These are phyloP conservation scores for Sebastes schlegelii DNA, from an alignment of 2,113 vertebrate species.

Conservation along the genomic window DNA sequence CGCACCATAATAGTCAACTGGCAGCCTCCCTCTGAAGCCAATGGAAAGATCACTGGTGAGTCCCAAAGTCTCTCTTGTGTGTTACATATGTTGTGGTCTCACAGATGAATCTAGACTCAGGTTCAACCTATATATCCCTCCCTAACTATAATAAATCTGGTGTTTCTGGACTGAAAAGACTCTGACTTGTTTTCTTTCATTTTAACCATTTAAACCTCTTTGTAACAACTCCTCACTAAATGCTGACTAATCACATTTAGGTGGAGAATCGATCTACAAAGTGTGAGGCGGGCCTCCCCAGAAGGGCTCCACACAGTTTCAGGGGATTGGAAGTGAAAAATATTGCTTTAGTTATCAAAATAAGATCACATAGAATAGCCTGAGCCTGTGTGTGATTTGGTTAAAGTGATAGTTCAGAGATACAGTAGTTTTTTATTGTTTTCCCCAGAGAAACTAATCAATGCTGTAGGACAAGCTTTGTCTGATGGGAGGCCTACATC, in stretches of 20 bases:
- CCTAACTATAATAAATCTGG: background rate
- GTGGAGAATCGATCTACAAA: background rate
- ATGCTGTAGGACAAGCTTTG: too few relatives aligned
- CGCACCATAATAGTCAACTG: constrained; percentile 98
- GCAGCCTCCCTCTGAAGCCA: constrained; percentile 98
- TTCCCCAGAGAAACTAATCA: too few relatives aligned
- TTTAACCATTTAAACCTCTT: background rate
- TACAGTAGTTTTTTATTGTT: too few relatives aligned
- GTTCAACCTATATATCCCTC: background rate
- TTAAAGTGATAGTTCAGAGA: too few relatives aligned
- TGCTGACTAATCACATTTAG: background rate
- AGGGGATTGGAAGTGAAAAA: too few relatives aligned
- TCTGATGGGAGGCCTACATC: too few relatives aligned
- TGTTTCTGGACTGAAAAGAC: background rate
- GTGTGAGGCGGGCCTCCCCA: too few relatives aligned
- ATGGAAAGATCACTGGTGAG: constrained; percentile 97
- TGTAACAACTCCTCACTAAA: background rate
- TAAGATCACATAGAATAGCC: too few relatives aligned
- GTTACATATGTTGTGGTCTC: background rate
- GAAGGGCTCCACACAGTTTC: too few relatives aligned
- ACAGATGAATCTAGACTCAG: background rate
- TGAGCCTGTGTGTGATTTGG: too few relatives aligned
- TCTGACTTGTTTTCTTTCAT: background rate
- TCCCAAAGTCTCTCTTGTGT: background rate
- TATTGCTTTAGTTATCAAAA: too few relatives aligned